phyloP scores from a whole-genome alignment of 2,888 invertebrate genomes.

The Platycnemis pennipes region DNA sequence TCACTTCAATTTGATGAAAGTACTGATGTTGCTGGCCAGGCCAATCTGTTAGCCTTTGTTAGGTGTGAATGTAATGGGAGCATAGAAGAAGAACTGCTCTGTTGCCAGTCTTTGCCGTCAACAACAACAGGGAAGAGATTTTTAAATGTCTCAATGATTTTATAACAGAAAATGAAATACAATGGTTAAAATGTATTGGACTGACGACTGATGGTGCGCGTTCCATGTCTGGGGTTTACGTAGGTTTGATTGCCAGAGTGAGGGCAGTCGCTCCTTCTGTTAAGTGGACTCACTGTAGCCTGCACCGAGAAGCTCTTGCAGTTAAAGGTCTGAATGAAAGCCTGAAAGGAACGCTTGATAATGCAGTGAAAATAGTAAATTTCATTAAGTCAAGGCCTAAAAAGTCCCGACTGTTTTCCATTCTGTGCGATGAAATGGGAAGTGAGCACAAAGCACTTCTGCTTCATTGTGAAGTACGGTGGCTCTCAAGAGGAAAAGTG shows the following conservation, averaged over 20 bases:
- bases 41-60: too few species aligned
- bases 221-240: not conserved
- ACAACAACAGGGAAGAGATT: too few species aligned
- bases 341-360: not conserved
- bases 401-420: not conserved
- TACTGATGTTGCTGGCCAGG: too few species aligned
- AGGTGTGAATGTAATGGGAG: too few species aligned
- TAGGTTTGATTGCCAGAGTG: not conserved
- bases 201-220: not conserved
- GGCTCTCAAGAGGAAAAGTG: conserved; percentile 63
- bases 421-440: conserved; percentile 59
- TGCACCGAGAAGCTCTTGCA: not conserved
- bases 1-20: too few species aligned
- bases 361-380: not conserved
- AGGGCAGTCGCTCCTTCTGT: not conserved
- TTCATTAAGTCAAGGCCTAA: not conserved
- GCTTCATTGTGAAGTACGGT: conserved; percentile 66
- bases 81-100: too few species aligned
- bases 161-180: too few species aligned
- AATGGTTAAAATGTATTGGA: not conserved
- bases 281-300: not conserved
- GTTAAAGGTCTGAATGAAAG: not conserved
- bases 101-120: too few species aligned
- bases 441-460: conserved; percentile 57
- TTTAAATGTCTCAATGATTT: too few species aligned